Evolutionary conservation across 2,888 invertebrate genomes (phyloP).

Genomic region (Allygus modestus): DNA sequence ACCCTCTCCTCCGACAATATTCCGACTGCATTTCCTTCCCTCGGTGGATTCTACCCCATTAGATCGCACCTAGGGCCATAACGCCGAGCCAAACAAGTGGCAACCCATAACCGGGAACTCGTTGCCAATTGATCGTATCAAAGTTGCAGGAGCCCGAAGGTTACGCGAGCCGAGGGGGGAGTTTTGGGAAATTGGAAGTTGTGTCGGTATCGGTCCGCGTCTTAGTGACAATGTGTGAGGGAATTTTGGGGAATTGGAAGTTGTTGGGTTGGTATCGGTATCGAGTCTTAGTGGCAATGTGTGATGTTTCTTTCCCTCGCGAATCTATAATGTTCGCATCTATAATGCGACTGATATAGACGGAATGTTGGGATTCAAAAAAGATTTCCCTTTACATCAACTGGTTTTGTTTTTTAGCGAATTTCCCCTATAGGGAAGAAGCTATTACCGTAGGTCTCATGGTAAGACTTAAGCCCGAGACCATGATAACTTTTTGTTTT

Average conservation of each 20-base stretch:
- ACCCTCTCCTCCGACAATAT: no score
- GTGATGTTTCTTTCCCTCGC: neutral
- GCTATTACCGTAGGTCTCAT: no score
- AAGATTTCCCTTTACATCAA: no score
- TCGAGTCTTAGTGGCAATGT: neutral
- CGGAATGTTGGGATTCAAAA: no score
- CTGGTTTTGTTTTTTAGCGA: no score
- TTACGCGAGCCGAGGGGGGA: constrained; percentile 4
- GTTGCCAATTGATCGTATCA: constrained; percentile 22
- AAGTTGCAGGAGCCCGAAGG: neutral
- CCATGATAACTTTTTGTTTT: no score
- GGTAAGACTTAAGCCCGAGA: no score
- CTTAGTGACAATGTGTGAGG: neutral
- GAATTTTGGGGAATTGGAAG: constrained; percentile 20
- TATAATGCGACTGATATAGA: no score
- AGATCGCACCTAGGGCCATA: neutral
- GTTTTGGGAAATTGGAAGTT: constrained; percentile 14
- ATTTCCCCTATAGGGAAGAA: no score
- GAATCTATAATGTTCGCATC: neutral
- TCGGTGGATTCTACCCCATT: neutral
- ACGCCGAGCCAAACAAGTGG: neutral
- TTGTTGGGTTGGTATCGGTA: constrained; percentile 27
- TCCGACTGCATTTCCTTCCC: no score
- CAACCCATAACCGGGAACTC: constrained; percentile 15
- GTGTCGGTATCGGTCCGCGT: constrained; percentile 12